Evolutionary conservation across 2,113 vertebrate species (phyloP).

Genomic region (Sorex araneus): DNA sequence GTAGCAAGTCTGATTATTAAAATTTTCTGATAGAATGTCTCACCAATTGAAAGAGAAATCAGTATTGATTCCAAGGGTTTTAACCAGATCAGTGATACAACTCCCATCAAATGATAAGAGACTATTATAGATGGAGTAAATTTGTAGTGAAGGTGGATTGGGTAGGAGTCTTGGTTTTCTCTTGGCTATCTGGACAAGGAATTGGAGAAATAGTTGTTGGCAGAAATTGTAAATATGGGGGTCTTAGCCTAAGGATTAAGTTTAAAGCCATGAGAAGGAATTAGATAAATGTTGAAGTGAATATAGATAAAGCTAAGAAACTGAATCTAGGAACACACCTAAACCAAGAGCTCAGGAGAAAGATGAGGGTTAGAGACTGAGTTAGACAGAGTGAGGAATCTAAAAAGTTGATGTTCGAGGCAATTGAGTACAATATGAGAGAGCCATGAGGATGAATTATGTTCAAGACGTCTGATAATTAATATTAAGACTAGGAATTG

Average conservation of each 20-base stretch:
- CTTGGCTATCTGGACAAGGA: neutral
- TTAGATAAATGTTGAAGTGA: neutral
- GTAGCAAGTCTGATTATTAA: neutral
- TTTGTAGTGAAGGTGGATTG: neutral
- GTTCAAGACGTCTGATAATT: neutral
- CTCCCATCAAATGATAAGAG: neutral
- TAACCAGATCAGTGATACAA: neutral
- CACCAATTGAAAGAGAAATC: neutral
- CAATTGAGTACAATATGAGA: neutral
- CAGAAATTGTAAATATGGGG: constrained; percentile 14
- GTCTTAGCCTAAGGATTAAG: neutral
- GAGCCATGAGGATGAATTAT: neutral
- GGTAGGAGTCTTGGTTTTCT: constrained; percentile 23
- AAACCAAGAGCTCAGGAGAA: neutral
- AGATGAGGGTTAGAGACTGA: neutral
- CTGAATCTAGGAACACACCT: neutral
- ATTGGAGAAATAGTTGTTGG: neutral
- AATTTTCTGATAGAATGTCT: neutral
- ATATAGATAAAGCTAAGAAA: neutral
- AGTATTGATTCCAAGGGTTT: neutral
- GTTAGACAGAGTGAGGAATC: neutral
- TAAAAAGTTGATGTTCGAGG: neutral
- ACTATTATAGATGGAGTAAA: neutral
- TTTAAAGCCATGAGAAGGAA: neutral
- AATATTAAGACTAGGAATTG: neutral